Conservation (phyloP, 2,797 vertebrate species). For the Hoplostethus atlanticus region DNA sequence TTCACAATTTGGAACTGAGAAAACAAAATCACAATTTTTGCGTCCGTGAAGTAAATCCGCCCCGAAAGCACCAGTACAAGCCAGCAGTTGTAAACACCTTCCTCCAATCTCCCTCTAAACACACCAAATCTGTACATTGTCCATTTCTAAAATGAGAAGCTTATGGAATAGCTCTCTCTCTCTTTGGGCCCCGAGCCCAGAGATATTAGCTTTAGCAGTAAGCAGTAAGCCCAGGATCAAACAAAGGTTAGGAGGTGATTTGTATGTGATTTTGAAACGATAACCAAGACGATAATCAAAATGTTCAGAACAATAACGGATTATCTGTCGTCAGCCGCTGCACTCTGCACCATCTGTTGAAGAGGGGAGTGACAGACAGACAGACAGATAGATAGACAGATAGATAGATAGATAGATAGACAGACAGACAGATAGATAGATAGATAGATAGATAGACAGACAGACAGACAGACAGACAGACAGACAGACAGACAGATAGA, state of each 20-base stretch:
- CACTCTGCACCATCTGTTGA: conserved; percentile 68
- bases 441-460: too few species aligned
- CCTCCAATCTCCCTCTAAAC: conserved; percentile 52
- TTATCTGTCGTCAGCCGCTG: conserved; percentile 58
- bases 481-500: too few species aligned
- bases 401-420: too few species aligned
- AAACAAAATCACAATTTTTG: conserved; percentile 2
- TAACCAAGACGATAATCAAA: conserved; percentile 65
- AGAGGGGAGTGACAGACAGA: background rate
- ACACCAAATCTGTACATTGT: conserved; percentile 57
- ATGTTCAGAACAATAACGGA: conserved; percentile 75
- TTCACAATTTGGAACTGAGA: conserved; percentile 5
- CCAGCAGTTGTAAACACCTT: conserved; percentile 59
- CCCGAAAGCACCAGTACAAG: conserved; percentile 22
- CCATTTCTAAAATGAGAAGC: conserved; percentile 64
- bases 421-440: too few species aligned
- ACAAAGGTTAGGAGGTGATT: conserved; percentile 61
- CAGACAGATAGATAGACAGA: too few species aligned
- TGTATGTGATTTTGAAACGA: conserved; percentile 68
- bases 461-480: too few species aligned
- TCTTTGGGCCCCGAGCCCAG: conserved; percentile 38
- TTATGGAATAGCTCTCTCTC: conserved; percentile 59
- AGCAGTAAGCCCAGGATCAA: conserved; percentile 54
- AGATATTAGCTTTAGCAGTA: conserved; percentile 58
- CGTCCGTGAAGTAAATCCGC: conserved; percentile 24